A percentile compares a stretch with the other conserved stretches of the same genome.
phyloP scores from a whole-genome alignment of 2,888 invertebrate species.

The Rhogogaster chlorosoma region DNA sequence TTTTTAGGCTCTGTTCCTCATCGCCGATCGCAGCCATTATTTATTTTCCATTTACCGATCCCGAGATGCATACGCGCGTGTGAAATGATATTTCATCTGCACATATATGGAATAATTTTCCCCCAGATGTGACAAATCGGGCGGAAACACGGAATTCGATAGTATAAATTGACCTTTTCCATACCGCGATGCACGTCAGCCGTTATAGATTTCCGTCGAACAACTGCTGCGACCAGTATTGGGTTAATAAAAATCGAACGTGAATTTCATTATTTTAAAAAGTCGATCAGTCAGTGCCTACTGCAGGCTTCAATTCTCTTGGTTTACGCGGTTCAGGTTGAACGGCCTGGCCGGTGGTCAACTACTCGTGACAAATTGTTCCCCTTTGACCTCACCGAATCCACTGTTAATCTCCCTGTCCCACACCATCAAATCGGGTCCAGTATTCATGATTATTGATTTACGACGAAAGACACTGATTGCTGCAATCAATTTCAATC shows the following conservation, averaged over 20 bases:
- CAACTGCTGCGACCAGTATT: not conserved
- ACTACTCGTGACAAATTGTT: constrained; percentile 39
- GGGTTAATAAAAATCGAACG: not conserved
- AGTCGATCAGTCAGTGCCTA: constrained; percentile 4
- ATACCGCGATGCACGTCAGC: not conserved
- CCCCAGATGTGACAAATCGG: not conserved
- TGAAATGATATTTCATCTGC: not conserved
- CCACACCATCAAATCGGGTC: not conserved
- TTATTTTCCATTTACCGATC: not conserved
- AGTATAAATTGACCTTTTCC: not conserved
- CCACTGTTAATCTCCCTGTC: not conserved
- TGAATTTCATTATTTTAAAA: not conserved
- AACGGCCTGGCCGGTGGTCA: constrained; percentile 4
- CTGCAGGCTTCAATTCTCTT: not conserved
- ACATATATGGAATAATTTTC: not conserved
- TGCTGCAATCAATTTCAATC: constrained; percentile 40
- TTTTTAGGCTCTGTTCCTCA: not conserved
- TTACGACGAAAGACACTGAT: constrained; percentile 5
- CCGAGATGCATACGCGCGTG: not conserved
- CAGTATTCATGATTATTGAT: constrained; percentile 22
- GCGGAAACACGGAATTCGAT: not conserved
- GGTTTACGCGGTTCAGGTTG: not conserved
- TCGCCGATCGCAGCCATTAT: not conserved
- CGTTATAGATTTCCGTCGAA: not conserved
- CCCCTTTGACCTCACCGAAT: constrained; percentile 20